phyloP scores from a whole-genome alignment of 2,888 invertebrate genomes.

The Cepaea hortensis region DNA sequence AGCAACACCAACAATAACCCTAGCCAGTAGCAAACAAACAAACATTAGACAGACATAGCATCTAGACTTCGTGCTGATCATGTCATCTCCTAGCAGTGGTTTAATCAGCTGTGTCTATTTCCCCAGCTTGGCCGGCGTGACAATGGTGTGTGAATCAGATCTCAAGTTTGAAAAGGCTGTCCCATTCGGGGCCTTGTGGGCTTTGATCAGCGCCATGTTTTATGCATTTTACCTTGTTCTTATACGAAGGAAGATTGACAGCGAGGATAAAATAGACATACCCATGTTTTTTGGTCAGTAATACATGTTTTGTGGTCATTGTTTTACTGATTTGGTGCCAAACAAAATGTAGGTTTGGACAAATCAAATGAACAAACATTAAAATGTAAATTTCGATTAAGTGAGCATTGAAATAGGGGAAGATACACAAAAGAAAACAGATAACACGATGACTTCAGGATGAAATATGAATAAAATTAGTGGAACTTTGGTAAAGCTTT shows the following conservation, averaged over 20 bases:
- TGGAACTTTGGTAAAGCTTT: too few species aligned
- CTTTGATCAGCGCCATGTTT: slow-evolving; percentile 90
- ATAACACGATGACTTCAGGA: too few species aligned
- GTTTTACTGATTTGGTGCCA: not conserved
- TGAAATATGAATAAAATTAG: too few species aligned
- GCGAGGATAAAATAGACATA: slow-evolving; percentile 94
- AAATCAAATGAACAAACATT: too few species aligned
- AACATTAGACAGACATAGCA: too few species aligned
- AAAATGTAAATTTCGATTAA: too few species aligned
- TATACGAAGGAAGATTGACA: slow-evolving; percentile 87
- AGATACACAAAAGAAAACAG: too few species aligned
- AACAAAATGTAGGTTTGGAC: too few species aligned
- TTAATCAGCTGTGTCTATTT: not conserved
- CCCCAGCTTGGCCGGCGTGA: slow-evolving; percentile 73
- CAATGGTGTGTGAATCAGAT: slow-evolving; percentile 87
- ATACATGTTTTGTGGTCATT: not conserved
- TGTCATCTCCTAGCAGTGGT: not conserved
- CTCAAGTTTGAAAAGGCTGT: slow-evolving; percentile 82
- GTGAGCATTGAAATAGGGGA: too few species aligned
- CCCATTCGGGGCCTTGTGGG: slow-evolving; percentile 87
- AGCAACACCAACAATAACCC: too few species aligned
- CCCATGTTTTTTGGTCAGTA: slow-evolving; percentile 93
- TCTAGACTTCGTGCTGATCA: too few species aligned
- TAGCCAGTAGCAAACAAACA: too few species aligned
- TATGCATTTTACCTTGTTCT: slow-evolving; percentile 94